Evolutionary conservation across 1,140 invertebrate genomes (phyloP).

Genomic region (Aleiodes sp.): DNA sequence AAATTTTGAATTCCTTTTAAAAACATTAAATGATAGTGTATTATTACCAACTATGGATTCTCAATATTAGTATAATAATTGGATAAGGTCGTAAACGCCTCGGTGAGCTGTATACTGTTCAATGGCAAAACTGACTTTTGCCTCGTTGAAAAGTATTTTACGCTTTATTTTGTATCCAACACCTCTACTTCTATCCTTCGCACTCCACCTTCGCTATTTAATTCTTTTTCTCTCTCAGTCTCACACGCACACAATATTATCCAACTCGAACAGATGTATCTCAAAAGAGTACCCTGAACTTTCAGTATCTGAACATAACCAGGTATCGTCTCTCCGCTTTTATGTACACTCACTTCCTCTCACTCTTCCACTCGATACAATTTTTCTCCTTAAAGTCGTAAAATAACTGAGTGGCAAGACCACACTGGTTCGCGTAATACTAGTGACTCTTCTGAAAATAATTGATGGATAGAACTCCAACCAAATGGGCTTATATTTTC

Average conservation of each 20-base stretch:
- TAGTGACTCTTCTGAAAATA: too few species aligned
- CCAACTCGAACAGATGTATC: not conserved
- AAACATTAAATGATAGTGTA: not conserved
- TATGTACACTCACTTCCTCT: not conserved
- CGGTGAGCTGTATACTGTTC: conserved; percentile 35
- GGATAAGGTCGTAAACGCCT: conserved; percentile 49
- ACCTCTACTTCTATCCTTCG: conserved; percentile 30
- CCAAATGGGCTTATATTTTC: too few species aligned
- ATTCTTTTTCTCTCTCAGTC: not conserved
- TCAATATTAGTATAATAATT: conserved; percentile 52
- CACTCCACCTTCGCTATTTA: conserved; percentile 7
- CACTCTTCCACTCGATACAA: not conserved
- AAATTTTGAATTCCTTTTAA: not conserved
- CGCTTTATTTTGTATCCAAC: not conserved
- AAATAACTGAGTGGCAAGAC: conserved; percentile 1
- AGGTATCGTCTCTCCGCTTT: not conserved
- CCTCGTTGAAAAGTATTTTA: conserved; percentile 35
- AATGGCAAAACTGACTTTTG: conserved; percentile 26
- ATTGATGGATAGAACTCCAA: too few species aligned
- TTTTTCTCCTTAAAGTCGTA: not conserved
- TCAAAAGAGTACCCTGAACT: not conserved
- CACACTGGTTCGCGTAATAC: not conserved
- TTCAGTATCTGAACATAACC: not conserved
- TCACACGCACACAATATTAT: not conserved
- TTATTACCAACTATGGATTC: conserved; percentile 19